A percentile compares a stretch with the other conserved stretches of the same genome.
Evolutionary conservation across 2,113 vertebrate species (phyloP).

Genomic region (Leucosticte australis): DNA sequence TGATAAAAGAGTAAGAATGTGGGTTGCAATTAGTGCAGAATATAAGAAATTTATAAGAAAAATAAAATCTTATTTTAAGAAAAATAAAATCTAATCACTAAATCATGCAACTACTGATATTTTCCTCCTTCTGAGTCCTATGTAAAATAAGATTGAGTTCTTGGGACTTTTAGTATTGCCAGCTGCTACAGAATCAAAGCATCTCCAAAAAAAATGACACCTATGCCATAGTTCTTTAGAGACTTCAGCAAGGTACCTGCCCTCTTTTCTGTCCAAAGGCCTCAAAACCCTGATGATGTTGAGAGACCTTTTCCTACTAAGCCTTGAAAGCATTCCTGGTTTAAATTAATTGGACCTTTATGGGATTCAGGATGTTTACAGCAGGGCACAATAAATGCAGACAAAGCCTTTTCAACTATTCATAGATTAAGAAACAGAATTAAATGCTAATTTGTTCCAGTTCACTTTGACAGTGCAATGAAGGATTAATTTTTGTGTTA

Average conservation of each 20-base stretch:
- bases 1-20: background rate
- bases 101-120: background rate
- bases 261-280: background rate
- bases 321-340: background rate
- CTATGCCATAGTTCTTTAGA: background rate
- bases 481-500: slow-evolving; percentile 72
- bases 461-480: background rate
- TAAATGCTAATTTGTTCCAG: background rate
- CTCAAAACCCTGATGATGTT: background rate
- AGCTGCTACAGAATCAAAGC: background rate
- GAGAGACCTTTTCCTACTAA: background rate
- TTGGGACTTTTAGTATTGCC: background rate
- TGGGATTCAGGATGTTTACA: background rate
- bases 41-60: background rate
- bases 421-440: background rate
- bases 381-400: background rate
- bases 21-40: background rate
- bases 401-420: background rate
- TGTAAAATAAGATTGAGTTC: background rate
- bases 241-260: background rate
- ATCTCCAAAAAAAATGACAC: background rate
- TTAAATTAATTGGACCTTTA: background rate
- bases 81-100: background rate
- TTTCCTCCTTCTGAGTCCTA: background rate
- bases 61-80: background rate